Evolutionary conservation across 2,797 vertebrate genomes (phyloP), one percentile per base, ranked within the genome.

Genomic region (Rhinella marina): DNA sequence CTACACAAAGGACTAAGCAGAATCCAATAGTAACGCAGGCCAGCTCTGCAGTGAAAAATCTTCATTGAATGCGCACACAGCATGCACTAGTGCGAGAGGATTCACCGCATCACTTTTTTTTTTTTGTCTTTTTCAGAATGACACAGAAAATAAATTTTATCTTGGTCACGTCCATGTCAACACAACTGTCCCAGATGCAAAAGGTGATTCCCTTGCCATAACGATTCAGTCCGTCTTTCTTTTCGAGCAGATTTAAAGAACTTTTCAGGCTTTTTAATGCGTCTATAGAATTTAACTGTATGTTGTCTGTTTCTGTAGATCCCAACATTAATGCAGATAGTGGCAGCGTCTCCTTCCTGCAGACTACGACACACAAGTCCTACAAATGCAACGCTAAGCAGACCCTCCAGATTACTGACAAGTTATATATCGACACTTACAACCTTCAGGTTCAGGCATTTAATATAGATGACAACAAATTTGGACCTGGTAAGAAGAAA

Each of bases 391-490:
- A 89, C 0, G 90, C 95, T 0, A 94, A 97, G 92, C 96, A 98
- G 89, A 96, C 88, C 6, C 92, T 99, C 70, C 85, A 23, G 0
- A 93, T 99, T 91, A 92, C 91, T 0, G 80, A 89, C 7, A 23
- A 90, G 17, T 93, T 96, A 64, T 93, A 95, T 21, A 91, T 99
- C 92, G 97, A 97, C 90, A 90, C 96, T 66, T 98, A 97, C 93
- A 92, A 95, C 73, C 92, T 99, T 90, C 96, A 97, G 92, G 91
- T 99, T 91, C 98, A 99, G 92, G 97, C 97, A 16, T 99, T 99
- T 70, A 94, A 92, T 48, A 88, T 99, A 11, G 93, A 90, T 0
- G 95, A 94, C 75, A 92, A 93, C 90, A 93, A 95, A 91, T 99
- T 99, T 89, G 97, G 95, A 90, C 90, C 97, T 93, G 98, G 98